phyloP scores from a whole-genome alignment of 1,140 invertebrate species.

The Trichomalopsis sarcophagae region DNA sequence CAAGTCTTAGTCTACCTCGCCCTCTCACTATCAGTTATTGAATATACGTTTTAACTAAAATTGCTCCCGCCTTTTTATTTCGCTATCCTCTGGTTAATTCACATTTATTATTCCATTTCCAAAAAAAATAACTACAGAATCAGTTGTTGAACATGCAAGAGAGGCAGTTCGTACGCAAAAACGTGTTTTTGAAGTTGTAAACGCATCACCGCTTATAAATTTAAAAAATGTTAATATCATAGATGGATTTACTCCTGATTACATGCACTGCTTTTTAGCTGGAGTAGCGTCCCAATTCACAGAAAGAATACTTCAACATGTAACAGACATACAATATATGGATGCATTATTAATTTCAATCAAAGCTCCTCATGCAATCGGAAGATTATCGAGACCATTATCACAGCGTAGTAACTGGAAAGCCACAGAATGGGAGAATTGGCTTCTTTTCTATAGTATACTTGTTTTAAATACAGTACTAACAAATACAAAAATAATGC shows the following conservation, averaged over 20 bases:
- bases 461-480: neutral
- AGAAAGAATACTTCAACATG: neutral
- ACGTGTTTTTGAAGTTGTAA: neutral
- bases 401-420: neutral
- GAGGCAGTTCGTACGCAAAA: neutral
- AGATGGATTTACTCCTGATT: neutral
- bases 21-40: too few relatives aligned
- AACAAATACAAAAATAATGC: too few relatives aligned
- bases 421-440: conserved; percentile 21
- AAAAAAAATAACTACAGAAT: neutral
- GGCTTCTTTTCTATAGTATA: conserved; percentile 6
- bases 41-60: too few relatives aligned
- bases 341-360: too few relatives aligned
- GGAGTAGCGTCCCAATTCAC: neutral
- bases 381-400: neutral
- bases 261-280: neutral
- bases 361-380: neutral
- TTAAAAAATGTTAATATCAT: neutral
- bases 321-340: too few relatives aligned
- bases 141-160: neutral
- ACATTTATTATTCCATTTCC: neutral
- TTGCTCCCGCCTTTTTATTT: too few relatives aligned
- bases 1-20: too few relatives aligned
- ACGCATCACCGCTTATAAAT: neutral
- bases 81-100: too few relatives aligned